These are phyloP conservation scores for Bombycilla garrulus DNA, from an alignment of 2,113 vertebrate genomes.

Conservation along the genomic window DNA sequence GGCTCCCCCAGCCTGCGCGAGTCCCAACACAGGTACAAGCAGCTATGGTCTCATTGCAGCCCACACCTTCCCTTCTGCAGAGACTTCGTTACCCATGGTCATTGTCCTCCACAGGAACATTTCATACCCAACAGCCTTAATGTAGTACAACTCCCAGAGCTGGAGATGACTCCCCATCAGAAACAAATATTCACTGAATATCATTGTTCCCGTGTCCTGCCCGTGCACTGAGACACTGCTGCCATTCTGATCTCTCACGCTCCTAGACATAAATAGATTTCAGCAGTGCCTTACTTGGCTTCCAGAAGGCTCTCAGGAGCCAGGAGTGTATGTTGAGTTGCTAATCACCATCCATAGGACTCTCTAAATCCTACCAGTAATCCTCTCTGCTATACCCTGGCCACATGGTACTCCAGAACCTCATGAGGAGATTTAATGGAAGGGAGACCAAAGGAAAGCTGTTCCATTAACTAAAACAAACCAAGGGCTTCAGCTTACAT, in stretches of 20 bases:
- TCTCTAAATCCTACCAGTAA: not conserved
- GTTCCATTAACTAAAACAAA: not conserved
- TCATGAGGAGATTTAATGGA: not conserved
- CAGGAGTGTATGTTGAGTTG: not conserved
- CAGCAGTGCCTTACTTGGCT: not conserved
- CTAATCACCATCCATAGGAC: not conserved
- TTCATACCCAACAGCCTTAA: not conserved
- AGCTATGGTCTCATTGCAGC: too few relatives aligned
- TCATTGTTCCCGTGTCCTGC: not conserved
- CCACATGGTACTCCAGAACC: not conserved
- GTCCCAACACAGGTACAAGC: not conserved
- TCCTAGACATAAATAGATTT: not conserved
- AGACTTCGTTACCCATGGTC: not conserved
- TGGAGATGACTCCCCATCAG: not conserved
- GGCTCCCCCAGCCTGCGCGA: accelerated
- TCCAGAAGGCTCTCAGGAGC: not conserved
- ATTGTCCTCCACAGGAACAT: not conserved
- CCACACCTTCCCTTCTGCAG: not conserved
- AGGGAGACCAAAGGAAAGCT: not conserved
- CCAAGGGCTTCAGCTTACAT: not conserved
- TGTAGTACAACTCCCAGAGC: not conserved
- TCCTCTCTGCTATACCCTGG: not conserved
- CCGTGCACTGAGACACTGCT: accelerated
- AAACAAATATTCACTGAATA: not conserved
- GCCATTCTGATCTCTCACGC: not conserved